Evolutionary conservation across 2,113 vertebrate genomes (phyloP), one percentile per base, ranked within the genome.

Genomic region (Hemibagrus wyckioides): DNA sequence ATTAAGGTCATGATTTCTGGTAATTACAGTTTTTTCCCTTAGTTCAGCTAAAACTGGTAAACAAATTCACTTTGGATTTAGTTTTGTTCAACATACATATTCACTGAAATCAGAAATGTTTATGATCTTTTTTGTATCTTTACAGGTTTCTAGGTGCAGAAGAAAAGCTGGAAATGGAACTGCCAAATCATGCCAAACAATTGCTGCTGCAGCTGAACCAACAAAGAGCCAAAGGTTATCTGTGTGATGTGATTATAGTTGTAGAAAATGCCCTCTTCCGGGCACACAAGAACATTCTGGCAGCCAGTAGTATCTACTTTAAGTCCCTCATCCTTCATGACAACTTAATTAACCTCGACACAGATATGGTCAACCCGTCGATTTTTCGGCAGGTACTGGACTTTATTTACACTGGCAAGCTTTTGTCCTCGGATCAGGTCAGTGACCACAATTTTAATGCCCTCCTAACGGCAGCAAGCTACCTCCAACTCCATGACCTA

Each of bases 111-210:
- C n/a, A 10, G 14, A 36, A 41, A 21, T 69, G n/a, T 85, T 52
- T 30, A 52, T 71, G 11, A 61, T 63, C 3, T 79, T 23, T 25
- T 79, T 63, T 88, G 33, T 83, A 9, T 41, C 77, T 84, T 92
- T 89, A 89, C 90, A 97, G 96, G 96, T 96, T 93, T 94, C 92
- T 91, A 90, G 90, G 92, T 92, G 95, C 92, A 94, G 93, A 94
- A 95, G 92, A 95, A 92, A 94, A 95, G 95, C 93, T 93, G 94
- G 96, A 96, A 93, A 97, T 97, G 97, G 97, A 97, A 94, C 94
- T 97, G 95, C 96, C 96, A 96, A 97, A 97, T 95, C 96, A 97
- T 94, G 96, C 97, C 81, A 97, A 97, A 94, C 97, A 97, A 95
- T 95, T 97, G 95, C 95, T 97, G 92, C 93, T 97, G 94, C 97